Percentiles rank a stretch among this genome's conserved stretches.
Evolutionary conservation across 2,113 vertebrate species (phyloP).

Genomic region (Actinemys pallida): DNA sequence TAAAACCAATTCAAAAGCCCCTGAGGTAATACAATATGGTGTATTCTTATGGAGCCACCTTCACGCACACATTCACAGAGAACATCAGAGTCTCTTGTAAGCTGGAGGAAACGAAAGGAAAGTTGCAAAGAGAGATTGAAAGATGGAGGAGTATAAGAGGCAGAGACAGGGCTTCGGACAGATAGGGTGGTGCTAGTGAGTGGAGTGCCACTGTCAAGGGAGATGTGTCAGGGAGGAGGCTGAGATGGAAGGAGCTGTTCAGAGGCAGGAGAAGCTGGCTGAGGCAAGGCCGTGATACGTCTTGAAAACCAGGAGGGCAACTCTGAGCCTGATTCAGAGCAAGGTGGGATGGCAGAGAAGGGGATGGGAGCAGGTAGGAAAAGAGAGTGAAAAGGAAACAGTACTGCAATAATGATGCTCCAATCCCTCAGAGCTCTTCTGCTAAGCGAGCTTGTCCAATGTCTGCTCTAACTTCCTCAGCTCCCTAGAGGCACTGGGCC

Average conservation of each 20-base stretch:
- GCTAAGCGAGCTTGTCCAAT: background rate
- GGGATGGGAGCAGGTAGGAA: background rate
- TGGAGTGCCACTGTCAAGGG: background rate
- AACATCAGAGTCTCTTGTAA: too few relatives aligned
- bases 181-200: background rate
- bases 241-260: too few relatives aligned
- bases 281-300: background rate
- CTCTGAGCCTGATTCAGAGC: background rate
- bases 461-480: background rate
- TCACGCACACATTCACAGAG: too few relatives aligned
- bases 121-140: background rate
- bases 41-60: too few relatives aligned
- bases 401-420: background rate
- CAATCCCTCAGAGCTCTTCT: background rate
- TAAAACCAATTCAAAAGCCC: too few relatives aligned
- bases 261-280: background rate
- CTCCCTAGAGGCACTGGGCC: background rate
- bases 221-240: background rate
- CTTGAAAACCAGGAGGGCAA: background rate
- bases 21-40: too few relatives aligned
- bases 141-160: background rate
- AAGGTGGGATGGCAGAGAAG: background rate
- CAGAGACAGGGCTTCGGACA: background rate
- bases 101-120: too few relatives aligned
- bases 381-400: background rate